A percentile compares a stretch with the other conserved stretches of the same genome.
Conservation (phyloP, 2,113 vertebrate species). For the Onychostoma macrolepis region DNA sequence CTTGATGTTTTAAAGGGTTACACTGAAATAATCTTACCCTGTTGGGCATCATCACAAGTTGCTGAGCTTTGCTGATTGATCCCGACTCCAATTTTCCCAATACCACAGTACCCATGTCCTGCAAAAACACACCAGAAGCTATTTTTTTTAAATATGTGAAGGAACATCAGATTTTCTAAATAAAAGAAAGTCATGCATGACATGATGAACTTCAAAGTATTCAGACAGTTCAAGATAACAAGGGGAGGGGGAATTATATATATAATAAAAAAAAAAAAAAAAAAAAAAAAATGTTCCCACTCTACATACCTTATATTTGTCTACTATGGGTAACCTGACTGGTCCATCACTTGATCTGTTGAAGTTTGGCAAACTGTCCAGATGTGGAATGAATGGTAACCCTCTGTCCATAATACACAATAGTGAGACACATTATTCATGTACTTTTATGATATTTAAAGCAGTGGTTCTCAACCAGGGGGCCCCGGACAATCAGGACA, state of each 20-base stretch:
- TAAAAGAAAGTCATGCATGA: not conserved
- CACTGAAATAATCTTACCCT: constrained; percentile 78
- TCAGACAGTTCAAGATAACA: not conserved
- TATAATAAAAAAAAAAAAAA: too few relatives aligned
- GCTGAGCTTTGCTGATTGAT: constrained; percentile 94
- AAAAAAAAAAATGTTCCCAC: too few relatives aligned
- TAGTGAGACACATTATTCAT: not conserved
- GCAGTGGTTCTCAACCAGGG: not conserved
- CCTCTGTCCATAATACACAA: constrained; percentile 74
- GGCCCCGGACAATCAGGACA: not conserved
- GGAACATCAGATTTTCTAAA: not conserved
- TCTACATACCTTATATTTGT: constrained; percentile 87
- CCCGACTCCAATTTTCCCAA: constrained; percentile 96
- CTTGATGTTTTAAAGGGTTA: not conserved
- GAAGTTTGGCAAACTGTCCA: constrained; percentile 92
- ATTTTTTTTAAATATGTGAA: not conserved
- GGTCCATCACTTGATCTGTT: constrained; percentile 87
- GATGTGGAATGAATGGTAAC: constrained; percentile 91
- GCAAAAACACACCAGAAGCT: constrained; percentile 29
- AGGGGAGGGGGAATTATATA: too few relatives aligned
- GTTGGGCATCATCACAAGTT: constrained; percentile 99
- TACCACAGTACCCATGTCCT: constrained; percentile 98
- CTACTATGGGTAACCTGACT: constrained; percentile 91
- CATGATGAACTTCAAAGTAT: not conserved
- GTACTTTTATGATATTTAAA: not conserved